Evolutionary conservation across 2,888 invertebrate genomes (phyloP), one percentile per base, ranked within the genome.

Genomic region (Galerucella nymphaeae): DNA sequence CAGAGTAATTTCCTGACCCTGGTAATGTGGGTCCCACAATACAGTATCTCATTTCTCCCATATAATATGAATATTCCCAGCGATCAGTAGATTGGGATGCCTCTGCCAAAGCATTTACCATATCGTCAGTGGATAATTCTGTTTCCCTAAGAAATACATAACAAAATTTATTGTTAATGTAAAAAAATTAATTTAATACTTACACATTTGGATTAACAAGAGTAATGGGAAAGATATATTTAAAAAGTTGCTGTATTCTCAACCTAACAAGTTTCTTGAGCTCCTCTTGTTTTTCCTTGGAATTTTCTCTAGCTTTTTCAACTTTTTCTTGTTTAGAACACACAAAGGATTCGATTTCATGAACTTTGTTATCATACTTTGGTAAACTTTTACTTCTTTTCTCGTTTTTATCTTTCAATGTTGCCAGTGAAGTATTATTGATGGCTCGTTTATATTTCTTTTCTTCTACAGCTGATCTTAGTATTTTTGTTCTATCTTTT

Each of bases 11-110:
- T 0, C 95, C 96, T 77, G 94, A 94, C 4, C 93, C 92, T 73
- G 95, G 94, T 77, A 96, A 86, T 80, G 93, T 93, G 0, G 97
- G 95, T n/a, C 93, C 93, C 50, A 95, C 94, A 76, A 97, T 93
- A 61, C 90, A 89, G 86, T 93, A 93, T 80, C 93, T 92, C 77
- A 91, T 87, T 85, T 94, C 93, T 75, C 91, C 89, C 61, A 90
- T 90, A 80, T 90, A 90, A 82, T 92, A 93, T 57, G 90, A 89
- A 89, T 87, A 93, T 82, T 94, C 90, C 95, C 96, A 94, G 80
- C 91, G 91, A 82, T 94, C 93, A 84, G 95, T 90, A 80, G 94
- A 93, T 86, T 94, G 91, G 63, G 92, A 91, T 42, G 94, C 93
- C 84, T 94, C 94, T 11, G 93, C 92, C 66, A 86, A 74, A 63